Percentiles rank a stretch among this genome's conserved stretches.
phyloP scores from a whole-genome alignment of 2,113 vertebrate species.

The Rhea pennata region DNA sequence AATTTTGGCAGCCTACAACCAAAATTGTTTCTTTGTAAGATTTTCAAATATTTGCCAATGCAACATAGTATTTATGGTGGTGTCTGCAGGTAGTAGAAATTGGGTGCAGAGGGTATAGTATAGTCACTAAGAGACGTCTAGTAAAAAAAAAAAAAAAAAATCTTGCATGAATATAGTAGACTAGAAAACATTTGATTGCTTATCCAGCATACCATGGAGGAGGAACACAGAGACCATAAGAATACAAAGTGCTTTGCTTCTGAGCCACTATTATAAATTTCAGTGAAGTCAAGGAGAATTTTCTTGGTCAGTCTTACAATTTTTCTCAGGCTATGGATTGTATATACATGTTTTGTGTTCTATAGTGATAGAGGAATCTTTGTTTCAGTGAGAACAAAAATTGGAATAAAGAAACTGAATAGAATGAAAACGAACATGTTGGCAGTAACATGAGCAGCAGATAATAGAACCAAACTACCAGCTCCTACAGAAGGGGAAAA shows the following conservation, averaged over 20 bases:
- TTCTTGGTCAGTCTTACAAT: background rate
- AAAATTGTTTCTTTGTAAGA: background rate
- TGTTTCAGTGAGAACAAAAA: background rate
- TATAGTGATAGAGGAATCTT: background rate
- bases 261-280: background rate
- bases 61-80: background rate
- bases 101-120: background rate
- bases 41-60: background rate
- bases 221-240: background rate
- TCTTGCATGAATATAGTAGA: background rate
- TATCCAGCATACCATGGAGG: background rate
- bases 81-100: background rate
- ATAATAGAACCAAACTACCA: background rate
- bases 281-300: background rate
- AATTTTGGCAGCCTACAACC: background rate
- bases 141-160: rapidly evolving
- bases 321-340: background rate
- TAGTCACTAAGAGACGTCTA: background rate
- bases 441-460: background rate
- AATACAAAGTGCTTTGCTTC: background rate
- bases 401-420: background rate
- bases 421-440: background rate
- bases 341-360: background rate
- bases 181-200: background rate
- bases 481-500: background rate